phyloP scores from a whole-genome alignment of 2,113 vertebrate genomes.

The Scomber colias region DNA sequence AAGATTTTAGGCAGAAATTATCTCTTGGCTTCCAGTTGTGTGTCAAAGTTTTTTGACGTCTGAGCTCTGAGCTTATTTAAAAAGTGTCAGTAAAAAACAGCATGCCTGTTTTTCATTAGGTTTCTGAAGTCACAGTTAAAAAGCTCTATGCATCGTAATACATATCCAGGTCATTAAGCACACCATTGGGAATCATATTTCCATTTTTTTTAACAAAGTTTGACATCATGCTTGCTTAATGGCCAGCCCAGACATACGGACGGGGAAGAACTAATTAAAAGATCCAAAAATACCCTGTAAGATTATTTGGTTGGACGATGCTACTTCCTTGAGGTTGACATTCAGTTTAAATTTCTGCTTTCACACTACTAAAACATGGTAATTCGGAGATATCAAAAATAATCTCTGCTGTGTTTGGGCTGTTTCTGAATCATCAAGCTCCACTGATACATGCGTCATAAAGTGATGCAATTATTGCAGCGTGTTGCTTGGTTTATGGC shows the following conservation, averaged over 20 bases:
- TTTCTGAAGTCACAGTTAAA: conserved; percentile 16
- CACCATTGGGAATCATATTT: conserved; percentile 37
- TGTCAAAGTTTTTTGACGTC: neutral
- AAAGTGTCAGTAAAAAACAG: conserved; percentile 12
- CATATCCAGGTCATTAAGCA: conserved; percentile 40
- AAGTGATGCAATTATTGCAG: neutral
- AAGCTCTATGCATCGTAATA: conserved; percentile 9
- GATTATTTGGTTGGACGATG: neutral
- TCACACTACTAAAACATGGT: neutral
- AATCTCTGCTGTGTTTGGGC: neutral
- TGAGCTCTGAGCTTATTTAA: neutral
- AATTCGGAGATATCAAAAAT: conserved; percentile 1
- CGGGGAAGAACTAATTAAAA: conserved; percentile 50
- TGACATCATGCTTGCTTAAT: conserved; percentile 34
- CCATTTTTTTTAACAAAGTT: conserved; percentile 34
- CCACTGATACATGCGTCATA: neutral
- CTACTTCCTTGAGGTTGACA: conserved; percentile 22
- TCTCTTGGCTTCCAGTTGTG: neutral
- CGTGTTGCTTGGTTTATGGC: neutral
- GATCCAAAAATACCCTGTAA: conserved; percentile 16
- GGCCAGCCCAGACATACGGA: conserved; percentile 41
- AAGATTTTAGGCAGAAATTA: neutral
- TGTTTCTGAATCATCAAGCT: conserved; percentile 9
- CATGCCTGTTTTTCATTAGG: conserved; percentile 21
- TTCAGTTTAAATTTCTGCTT: conserved; percentile 15